phyloP scores from a whole-genome alignment of 2,888 invertebrate species.

The Nematopogon swammerdamellus region DNA sequence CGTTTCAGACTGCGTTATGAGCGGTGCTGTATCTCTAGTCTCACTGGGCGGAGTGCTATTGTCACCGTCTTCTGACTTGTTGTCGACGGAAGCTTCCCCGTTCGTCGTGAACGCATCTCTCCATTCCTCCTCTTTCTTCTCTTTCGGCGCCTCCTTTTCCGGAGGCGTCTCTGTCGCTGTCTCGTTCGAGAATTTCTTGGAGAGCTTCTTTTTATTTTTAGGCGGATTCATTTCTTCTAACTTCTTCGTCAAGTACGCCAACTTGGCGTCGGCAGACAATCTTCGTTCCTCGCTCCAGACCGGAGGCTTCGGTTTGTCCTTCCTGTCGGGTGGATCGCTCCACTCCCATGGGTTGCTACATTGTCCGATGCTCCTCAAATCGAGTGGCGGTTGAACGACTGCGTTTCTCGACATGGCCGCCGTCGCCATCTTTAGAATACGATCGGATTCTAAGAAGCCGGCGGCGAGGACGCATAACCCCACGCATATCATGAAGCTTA shows the following conservation, averaged over 20 bases:
- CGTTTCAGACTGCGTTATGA: not conserved
- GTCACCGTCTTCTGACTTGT: not conserved
- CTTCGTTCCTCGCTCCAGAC: constrained; percentile 16
- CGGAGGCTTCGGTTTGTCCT: constrained; percentile 9
- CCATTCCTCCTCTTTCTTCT: constrained; percentile 14
- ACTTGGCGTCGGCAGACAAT: constrained; percentile 8
- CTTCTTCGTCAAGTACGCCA: too few relatives aligned
- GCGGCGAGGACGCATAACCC: constrained; percentile 55
- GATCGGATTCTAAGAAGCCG: constrained; percentile 69
- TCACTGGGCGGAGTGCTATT: constrained; percentile 9
- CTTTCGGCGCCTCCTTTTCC: constrained; percentile 9
- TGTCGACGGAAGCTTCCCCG: too few relatives aligned
- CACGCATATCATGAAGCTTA: constrained; percentile 9
- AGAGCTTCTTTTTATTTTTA: constrained; percentile 6
- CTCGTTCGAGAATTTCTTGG: constrained; percentile 9
- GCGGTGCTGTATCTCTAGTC: constrained; percentile 5
- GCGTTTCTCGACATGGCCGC: constrained; percentile 47
- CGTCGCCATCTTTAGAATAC: constrained; percentile 56
- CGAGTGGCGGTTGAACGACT: constrained; percentile 57
- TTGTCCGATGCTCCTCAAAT: constrained; percentile 53
- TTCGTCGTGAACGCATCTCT: too few relatives aligned
- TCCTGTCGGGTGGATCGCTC: constrained; percentile 11
- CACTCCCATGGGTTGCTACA: constrained; percentile 11
- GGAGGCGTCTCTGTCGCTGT: constrained; percentile 3
- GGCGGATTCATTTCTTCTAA: constrained; percentile 10